Base-by-base conservation (phyloP, 2,797 vertebrate species). In the Cossypha caffra region DNA sequence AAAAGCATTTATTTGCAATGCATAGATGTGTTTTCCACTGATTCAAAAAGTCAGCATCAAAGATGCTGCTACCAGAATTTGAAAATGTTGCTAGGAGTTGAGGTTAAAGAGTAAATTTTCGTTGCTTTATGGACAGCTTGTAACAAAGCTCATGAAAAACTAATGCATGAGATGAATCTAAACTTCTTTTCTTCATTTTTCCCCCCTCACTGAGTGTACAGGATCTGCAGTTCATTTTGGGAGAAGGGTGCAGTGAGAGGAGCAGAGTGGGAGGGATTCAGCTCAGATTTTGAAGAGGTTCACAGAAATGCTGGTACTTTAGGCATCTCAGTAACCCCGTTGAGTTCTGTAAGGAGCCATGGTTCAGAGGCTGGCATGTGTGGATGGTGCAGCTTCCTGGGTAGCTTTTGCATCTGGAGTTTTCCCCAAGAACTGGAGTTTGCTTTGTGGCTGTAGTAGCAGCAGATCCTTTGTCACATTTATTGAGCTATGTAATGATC, bases 11-110 rank as follows among this genome's bases (percentile, higher is more conserved):
- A 43, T 48, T 64, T 78, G 35, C 31, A 77, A 2, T 29, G 45
- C 62, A 42, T 5, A 55, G 74, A 18, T 69, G 8, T 1, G 3
- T 73, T 81, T 92, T 61, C 10, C 52, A 47, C 54, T 54, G 68
- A 42, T 38, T 83, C 23, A 7, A 59, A 20, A 83, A 75, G 77
- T 37, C 51, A 66, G n/a, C 68, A 57, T 79, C 68, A 18, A 35
- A 50, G 71, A 31, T 83, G 57, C 68, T 86, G 72, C 48, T 77
- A 19, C 33, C 29, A 75, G 79, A 58, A 68, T 72, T 48, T n/a
- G 45, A 81, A 26, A 66, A 31, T 19, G 66, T 78, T 93, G 90
- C 90, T 93, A 90, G 76, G 86, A 83, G 51, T 94, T 90, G 61
- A 89, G 75, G 61, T 83, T 80, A 77, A 71, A 78, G 71, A 72